Evolutionary conservation across 2,888 invertebrate genomes (phyloP).

Genomic region (Isotomurus palustris): DNA sequence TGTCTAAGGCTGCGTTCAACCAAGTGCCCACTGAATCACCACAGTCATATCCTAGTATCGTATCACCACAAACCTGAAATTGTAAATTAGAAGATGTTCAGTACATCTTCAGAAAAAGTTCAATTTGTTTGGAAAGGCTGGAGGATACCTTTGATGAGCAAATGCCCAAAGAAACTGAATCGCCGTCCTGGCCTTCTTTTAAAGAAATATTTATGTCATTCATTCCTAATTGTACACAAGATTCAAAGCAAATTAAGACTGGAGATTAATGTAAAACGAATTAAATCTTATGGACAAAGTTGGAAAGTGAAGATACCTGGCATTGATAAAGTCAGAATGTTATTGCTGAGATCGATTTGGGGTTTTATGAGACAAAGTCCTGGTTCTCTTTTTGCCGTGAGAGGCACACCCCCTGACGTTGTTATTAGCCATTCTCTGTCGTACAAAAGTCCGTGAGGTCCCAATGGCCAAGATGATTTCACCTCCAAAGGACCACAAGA

Average conservation of each 20-base stretch:
- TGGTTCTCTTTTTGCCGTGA: conserved; percentile 82
- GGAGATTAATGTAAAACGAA: no score
- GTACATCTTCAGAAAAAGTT: no score
- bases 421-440: conserved; percentile 94
- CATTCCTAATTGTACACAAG: no score
- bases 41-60: conserved; percentile 74
- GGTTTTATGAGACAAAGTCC: conserved; percentile 75
- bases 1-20: conserved; percentile 68
- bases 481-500: conserved; percentile 75
- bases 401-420: conserved; percentile 69
- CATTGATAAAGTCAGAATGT: conserved; percentile 44
- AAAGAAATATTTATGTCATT: no score
- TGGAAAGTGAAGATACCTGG: no score
- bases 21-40: conserved; percentile 75
- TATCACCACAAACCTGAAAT: conserved; percentile 71
- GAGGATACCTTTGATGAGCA: no score
- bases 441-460: conserved; percentile 71
- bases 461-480: conserved; percentile 63
- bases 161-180: no score
- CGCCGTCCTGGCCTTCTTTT: no score
- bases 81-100: not conserved
- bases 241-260: no score
- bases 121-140: no score
- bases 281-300: no score
- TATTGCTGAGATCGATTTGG: conserved; percentile 55